These are phyloP conservation scores for Tolmerus cingulatus DNA, from an alignment of 2,888 invertebrate species.

Conservation along the genomic window DNA sequence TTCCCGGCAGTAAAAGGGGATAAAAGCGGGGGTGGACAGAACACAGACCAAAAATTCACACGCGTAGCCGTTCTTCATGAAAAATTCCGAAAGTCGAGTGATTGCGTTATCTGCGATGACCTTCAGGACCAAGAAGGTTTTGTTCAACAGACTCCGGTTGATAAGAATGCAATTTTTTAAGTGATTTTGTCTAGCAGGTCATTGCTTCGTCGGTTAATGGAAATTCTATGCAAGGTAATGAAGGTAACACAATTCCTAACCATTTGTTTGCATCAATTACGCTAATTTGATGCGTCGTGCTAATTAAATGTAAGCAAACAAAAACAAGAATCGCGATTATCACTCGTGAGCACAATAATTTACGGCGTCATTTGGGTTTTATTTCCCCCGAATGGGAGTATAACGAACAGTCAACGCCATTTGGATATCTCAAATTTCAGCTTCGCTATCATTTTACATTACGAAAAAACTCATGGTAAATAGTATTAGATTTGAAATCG, in stretches of 20 bases:
- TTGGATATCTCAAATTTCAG: not conserved
- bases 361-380: not conserved
- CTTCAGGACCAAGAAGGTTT: not conserved
- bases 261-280: not conserved
- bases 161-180: not conserved
- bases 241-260: not conserved
- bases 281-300: not conserved
- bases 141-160: not conserved
- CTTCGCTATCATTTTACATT: not conserved
- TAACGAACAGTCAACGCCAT: not conserved
- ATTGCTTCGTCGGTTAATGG: not conserved
- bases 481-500: not conserved
- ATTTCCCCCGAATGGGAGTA: not conserved
- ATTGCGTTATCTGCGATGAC: not conserved
- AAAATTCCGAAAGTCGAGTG: not conserved
- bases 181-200: not conserved
- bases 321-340: not conserved
- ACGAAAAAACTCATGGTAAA: not conserved
- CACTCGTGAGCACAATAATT: not conserved
- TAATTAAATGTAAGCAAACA: not conserved
- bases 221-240: not conserved
- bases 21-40: not conserved
- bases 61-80: not conserved
- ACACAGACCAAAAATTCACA: not conserved
- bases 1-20: not conserved